These are phyloP conservation scores for Drosophila erecta DNA, from an alignment of 1,140 invertebrate species.

Conservation along the genomic window DNA sequence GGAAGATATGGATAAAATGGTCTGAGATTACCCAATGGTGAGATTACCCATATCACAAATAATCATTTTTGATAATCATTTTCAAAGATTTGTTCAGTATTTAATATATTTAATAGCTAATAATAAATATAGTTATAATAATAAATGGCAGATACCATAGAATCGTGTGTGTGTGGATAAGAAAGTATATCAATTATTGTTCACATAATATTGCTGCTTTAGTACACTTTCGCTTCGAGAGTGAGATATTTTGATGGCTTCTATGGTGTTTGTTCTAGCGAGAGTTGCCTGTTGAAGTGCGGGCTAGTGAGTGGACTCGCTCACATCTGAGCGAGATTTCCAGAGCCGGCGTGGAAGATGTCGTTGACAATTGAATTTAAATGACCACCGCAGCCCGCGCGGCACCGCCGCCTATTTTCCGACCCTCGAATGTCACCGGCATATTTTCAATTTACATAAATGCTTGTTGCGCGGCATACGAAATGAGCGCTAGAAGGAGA, in stretches of 20 bases:
- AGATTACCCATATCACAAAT: too few relatives aligned
- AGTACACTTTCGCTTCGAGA: too few relatives aligned
- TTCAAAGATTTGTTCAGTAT: too few relatives aligned
- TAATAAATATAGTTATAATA: too few relatives aligned
- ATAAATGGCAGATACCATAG: too few relatives aligned
- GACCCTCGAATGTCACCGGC: constrained; percentile 50
- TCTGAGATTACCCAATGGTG: too few relatives aligned
- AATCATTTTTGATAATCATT: too few relatives aligned
- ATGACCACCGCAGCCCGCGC: constrained; percentile 52
- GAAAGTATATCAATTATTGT: too few relatives aligned
- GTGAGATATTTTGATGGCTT: background rate
- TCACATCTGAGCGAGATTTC: constrained; percentile 41
- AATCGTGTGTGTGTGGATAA: too few relatives aligned
- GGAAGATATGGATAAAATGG: too few relatives aligned
- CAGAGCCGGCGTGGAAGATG: constrained; percentile 36
- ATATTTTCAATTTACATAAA: constrained; percentile 83
- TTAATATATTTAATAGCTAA: too few relatives aligned
- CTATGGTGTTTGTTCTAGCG: background rate
- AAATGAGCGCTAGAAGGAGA: constrained; percentile 55
- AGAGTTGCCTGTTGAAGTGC: constrained; percentile 6
- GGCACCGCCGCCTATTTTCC: constrained; percentile 18
- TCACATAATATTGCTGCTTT: too few relatives aligned
- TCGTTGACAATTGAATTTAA: constrained; percentile 79
- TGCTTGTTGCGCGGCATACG: constrained; percentile 75
- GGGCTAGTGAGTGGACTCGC: constrained; percentile 11